A percentile compares a stretch with the other conserved stretches of the same genome.
phyloP scores from a whole-genome alignment of 1,140 invertebrate species.

The Sycobia sp. region DNA sequence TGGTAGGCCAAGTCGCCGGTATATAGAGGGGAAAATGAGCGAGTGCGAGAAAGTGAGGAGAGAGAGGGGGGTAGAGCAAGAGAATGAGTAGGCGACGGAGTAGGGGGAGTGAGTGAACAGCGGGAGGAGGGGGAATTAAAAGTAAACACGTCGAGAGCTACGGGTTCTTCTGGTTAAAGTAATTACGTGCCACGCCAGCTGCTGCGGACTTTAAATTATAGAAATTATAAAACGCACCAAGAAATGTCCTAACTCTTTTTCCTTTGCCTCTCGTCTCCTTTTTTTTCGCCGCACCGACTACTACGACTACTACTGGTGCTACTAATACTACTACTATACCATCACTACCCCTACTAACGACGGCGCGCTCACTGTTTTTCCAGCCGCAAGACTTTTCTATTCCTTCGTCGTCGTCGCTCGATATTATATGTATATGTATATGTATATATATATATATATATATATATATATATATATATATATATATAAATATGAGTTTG shows the following conservation, averaged over 20 bases:
- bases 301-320: too few species aligned
- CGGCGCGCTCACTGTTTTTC: constrained; percentile 36
- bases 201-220: constrained; percentile 62
- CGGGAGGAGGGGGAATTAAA: constrained; percentile 53
- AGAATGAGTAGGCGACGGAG: not conserved
- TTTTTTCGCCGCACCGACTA: constrained; percentile 3
- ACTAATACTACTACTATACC: too few species aligned
- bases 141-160: constrained; percentile 57
- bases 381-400: constrained; percentile 16
- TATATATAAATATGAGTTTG: too few species aligned
- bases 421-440: not conserved
- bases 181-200: constrained; percentile 61
- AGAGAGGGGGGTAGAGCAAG: not conserved
- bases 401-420: constrained; percentile 15
- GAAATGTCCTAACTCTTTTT: constrained; percentile 41
- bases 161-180: constrained; percentile 61
- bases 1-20: constrained; percentile 6
- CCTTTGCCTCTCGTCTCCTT: constrained; percentile 14
- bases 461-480: not conserved
- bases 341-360: too few species aligned
- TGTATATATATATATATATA: not conserved
- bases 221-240: constrained; percentile 60
- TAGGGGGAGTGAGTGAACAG: not conserved
- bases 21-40: constrained; percentile 28
- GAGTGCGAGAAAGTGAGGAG: constrained; percentile 8